Evolutionary conservation across 2,113 vertebrate genomes (phyloP).

Genomic region (Danionella cerebrum): DNA sequence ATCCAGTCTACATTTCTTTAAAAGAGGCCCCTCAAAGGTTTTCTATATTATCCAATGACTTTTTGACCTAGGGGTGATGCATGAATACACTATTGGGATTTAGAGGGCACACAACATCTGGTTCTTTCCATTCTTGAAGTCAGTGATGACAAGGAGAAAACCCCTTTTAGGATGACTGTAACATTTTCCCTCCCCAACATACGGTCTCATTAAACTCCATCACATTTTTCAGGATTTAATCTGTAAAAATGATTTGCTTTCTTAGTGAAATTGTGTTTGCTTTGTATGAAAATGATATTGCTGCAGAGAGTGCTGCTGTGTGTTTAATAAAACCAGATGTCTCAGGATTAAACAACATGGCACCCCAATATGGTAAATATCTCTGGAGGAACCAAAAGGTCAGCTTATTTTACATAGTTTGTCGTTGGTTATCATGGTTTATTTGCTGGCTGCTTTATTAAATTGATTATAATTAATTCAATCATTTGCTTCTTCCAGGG

Average conservation of each 20-base stretch:
- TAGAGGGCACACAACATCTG: slow-evolving; percentile 12
- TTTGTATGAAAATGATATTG: slow-evolving; percentile 3
- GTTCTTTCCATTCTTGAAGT: not conserved
- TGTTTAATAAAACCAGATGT: slow-evolving; percentile 8
- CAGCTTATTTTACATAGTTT: not conserved
- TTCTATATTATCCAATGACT: not conserved
- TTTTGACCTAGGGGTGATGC: slow-evolving; percentile 12
- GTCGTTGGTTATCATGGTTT: not conserved
- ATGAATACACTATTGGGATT: slow-evolving; percentile 13
- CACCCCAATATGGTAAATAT: not conserved
- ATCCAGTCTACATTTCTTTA: not conserved
- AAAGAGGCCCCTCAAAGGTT: slow-evolving; percentile 5
- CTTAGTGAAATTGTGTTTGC: not conserved
- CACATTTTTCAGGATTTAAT: slow-evolving; percentile 20
- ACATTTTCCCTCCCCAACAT: not conserved
- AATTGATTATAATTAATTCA: too few species aligned
- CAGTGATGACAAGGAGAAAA: not conserved
- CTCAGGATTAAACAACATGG: not conserved
- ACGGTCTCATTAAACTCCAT: not conserved
- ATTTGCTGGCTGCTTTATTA: not conserved
- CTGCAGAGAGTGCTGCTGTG: not conserved
- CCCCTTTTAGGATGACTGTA: not conserved
- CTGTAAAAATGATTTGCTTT: not conserved
- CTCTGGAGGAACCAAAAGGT: not conserved
- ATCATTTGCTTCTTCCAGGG: too few species aligned